These are phyloP conservation scores for Bungarus multicinctus DNA, from an alignment of 2,113 vertebrate genomes.

Conservation along the genomic window DNA sequence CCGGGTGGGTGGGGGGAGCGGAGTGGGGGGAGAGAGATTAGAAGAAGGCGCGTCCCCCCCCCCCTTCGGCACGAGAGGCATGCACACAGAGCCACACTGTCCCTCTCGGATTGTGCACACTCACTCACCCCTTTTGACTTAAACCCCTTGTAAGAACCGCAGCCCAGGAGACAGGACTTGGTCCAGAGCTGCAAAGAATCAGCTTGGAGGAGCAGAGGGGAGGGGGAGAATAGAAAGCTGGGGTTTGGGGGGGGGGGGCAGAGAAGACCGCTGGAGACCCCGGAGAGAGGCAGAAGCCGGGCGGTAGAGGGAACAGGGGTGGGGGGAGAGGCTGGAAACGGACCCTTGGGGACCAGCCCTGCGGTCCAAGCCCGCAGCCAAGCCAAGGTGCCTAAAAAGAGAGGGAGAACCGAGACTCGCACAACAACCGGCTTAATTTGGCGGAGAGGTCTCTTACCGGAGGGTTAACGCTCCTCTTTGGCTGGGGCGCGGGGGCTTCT, in stretches of 20 bases:
- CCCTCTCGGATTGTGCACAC: not conserved
- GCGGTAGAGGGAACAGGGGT: no score
- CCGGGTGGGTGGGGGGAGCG: no score
- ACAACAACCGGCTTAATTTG: no score
- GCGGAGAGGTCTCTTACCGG: constrained; percentile 68
- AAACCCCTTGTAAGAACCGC: not conserved
- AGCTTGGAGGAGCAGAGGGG: fast-evolving
- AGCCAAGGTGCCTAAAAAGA: not conserved
- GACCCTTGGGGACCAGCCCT: not conserved
- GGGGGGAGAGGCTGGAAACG: no score
- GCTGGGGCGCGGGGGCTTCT: constrained; percentile 48
- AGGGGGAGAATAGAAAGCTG: not conserved
- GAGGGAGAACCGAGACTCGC: no score
- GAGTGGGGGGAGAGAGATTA: no score
- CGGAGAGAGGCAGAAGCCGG: not conserved
- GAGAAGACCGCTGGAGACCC: not conserved
- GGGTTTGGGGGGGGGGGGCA: no score
- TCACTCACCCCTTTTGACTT: not conserved
- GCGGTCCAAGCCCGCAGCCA: not conserved
- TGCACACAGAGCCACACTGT: not conserved
- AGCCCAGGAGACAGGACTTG: not conserved
- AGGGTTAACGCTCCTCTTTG: constrained; percentile 67
- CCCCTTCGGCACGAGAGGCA: no score
- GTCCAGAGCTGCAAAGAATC: not conserved
- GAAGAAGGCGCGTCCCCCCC: not conserved